Base-by-base conservation (phyloP, 2,797 vertebrate species). In the Amblyopsis hoosieri region DNA sequence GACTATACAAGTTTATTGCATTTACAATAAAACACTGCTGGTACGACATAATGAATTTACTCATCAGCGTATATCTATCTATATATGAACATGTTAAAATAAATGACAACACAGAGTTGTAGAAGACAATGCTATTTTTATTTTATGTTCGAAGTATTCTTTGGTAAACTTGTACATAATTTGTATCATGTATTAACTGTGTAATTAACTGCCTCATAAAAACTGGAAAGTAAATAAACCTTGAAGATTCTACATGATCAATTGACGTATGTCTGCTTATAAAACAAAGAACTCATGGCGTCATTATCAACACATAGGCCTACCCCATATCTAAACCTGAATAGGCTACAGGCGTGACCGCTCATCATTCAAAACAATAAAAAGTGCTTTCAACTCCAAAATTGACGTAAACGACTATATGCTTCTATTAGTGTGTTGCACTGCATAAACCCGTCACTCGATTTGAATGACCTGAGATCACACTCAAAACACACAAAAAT, bases 141-240 rank as follows among this genome's bases (percentile, higher is more conserved):
- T 92, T 93, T 92, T 90, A 89, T 85, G 91, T 93, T 93, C 86
- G 87, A 90, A 89, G 87, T 93, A 92, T 90, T 90, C 88, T 93
- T 92, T 91, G 90, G 89, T 92, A 92, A 90, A 91, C 89, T 89
- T 94, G 93, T 93, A 93, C 87, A 94, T 93, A 92, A 78, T 93
- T 93, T 93, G 89, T 92, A 93, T 93, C 84, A 85, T 85, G 90
- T 93, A 91, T 92, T 92, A 89, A 92, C 91, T 90, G 91, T 92
- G 92, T 93, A 91, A 93, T 93, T 91, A 93, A 92, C 91, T 93
- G 87, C 90, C 91, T 91, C 91, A 85, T 87, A 89, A 90, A 92
- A 87, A 89, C 89, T 89, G 90, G 86, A 91, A 87, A 90, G 85
- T 92, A 87, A 94, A 94, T 93, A 94, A 93, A 94, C 88, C 87